Base-by-base conservation (phyloP, 1,140 invertebrate genomes). In the Rhizoglyphus robini region DNA sequence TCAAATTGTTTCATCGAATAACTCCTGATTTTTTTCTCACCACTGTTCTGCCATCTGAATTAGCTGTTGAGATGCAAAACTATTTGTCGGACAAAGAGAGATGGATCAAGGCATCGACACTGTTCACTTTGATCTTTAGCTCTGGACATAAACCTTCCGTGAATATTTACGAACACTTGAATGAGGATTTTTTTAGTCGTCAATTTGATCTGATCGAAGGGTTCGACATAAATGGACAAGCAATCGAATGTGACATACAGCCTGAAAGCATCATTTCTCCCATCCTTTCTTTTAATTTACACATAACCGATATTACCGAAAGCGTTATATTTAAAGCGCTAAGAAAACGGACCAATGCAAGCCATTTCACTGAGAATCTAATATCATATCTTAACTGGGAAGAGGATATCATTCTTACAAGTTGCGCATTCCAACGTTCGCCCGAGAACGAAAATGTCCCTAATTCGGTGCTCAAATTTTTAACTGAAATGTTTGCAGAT, bases 301-400 rank as follows among this genome's bases (percentile, higher is more conserved):
- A 95, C 74, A 90, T 91, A 72, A 74, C 75, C 29, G 74, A 74
- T 31, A 73, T 76, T 20, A 75, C 79, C 11, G 83, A 86, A 61
- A 92, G 91, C 76, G 76, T 90, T 4, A 81, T 91, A 4, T 76
- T 94, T 25, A 81, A 84, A 69, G 83, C 86, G 0, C 76, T 94
- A 60, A 81, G 83, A 67, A 79, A 84, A 36, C 77, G 82, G 67
- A 79, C 82, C 49, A 80, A 83, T 47, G 87, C 87, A 2, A 92
- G 91, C 76, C 83, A 82, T 11, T 90, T 95, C 68, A 92, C 88
- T 15, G 89, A 94, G 74, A 93, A 92, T 78, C 80, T 91, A 25
- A 78, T 94, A 59, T 77, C 90, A 13, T 77, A 92, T 51, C 80
- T 94, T 2, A 94, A 94, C 76, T 80, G 90, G 73, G 90, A 91